phyloP scores from a whole-genome alignment of 1,140 invertebrate species.

The Bombus haemorrhoidalis region DNA sequence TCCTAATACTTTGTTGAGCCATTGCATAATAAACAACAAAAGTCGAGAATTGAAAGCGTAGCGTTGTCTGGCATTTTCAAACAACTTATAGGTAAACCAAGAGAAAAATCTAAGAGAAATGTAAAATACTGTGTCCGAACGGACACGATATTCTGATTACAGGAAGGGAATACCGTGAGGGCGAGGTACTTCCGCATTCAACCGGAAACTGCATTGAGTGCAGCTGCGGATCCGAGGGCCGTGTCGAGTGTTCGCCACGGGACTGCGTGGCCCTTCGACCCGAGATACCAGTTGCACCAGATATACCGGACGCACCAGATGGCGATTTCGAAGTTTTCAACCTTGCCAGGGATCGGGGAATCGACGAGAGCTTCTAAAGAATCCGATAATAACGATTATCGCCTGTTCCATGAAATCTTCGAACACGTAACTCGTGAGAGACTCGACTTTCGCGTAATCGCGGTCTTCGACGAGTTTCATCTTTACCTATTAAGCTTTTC shows the following conservation, averaged over 20 bases:
- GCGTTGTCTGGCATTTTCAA: neutral
- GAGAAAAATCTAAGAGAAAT: neutral
- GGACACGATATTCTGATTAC: constrained; percentile 45
- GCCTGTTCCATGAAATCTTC: neutral
- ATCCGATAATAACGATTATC: constrained; percentile 42
- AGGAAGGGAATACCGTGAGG: constrained; percentile 86
- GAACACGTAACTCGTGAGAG: neutral
- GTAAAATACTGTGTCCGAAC: neutral
- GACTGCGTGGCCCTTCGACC: constrained; percentile 83
- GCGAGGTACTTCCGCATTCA: constrained; percentile 86
- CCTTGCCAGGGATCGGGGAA: constrained; percentile 70
- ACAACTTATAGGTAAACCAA: neutral
- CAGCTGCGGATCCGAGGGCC: constrained; percentile 85
- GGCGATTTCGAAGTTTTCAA: constrained; percentile 78
- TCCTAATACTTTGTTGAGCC: too few relatives aligned
- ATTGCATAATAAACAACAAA: too few relatives aligned
- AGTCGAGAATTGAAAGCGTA: neutral
- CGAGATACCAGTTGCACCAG: constrained; percentile 73
- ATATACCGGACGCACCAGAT: constrained; percentile 71
- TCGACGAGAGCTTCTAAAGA: constrained; percentile 76
- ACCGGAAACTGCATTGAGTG: constrained; percentile 88
- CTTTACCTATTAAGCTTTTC: too few relatives aligned
- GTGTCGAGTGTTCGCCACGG: constrained; percentile 86
- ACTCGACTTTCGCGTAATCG: neutral
- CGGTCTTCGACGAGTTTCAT: neutral